Conservation (phyloP, 2,888 invertebrate genomes). For the Phortica magna region DNA sequence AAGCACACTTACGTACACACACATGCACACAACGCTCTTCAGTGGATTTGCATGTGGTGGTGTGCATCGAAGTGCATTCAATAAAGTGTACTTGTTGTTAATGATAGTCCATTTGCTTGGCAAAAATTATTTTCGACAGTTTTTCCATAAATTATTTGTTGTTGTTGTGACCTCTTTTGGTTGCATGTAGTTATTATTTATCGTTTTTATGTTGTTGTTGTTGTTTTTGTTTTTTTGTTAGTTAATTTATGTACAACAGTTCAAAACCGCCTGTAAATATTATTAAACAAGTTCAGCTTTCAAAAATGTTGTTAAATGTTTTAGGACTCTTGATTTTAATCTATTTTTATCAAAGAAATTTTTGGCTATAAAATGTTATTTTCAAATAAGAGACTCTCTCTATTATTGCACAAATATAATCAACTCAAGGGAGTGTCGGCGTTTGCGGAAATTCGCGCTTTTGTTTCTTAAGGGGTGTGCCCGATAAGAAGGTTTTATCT, state of each 20-base stretch:
- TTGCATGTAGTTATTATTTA: conserved; percentile 12
- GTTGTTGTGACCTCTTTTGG: conserved; percentile 27
- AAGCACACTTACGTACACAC: neutral
- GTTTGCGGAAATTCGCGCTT: too few relatives aligned
- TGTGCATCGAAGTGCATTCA: neutral
- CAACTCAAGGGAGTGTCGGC: too few relatives aligned
- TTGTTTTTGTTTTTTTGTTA: neutral
- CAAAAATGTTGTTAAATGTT: neutral
- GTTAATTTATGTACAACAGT: conserved; percentile 13
- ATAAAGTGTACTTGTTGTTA: conserved; percentile 31
- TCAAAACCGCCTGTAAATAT: neutral
- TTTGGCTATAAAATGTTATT: too few relatives aligned
- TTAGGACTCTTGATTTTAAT: neutral
- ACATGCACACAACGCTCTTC: neutral
- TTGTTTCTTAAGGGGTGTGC: too few relatives aligned
- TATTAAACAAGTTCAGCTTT: neutral
- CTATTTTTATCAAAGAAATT: neutral
- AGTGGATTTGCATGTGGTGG: neutral
- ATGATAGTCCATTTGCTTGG: conserved; percentile 30
- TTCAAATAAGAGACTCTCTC: too few relatives aligned
- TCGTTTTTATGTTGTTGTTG: conserved; percentile 7
- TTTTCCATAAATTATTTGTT: conserved; percentile 28
- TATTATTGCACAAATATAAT: too few relatives aligned
- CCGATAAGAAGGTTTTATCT: too few relatives aligned
- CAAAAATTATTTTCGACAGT: conserved; percentile 32